Conservation (phyloP, 2,797 vertebrate species). For the Ceryle rudis region DNA sequence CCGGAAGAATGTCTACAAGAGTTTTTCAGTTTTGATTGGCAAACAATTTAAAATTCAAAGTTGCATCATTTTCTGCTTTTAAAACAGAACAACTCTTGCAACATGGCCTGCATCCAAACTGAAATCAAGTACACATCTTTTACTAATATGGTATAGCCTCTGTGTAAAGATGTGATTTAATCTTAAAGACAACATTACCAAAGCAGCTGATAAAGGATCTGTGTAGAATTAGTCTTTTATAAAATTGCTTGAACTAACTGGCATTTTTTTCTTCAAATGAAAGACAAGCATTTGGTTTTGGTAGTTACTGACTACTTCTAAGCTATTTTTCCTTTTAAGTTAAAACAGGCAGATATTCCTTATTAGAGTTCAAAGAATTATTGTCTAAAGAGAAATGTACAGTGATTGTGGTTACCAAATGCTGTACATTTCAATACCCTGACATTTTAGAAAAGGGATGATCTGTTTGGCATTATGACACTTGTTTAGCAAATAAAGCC, state of each 20-base stretch:
- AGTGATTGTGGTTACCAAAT: background rate
- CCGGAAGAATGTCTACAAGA: background rate
- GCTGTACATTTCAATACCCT: background rate
- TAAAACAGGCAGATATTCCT: background rate
- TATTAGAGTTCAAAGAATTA: background rate
- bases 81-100: background rate
- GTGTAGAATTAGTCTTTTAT: background rate
- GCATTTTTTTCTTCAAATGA: background rate
- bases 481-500: background rate
- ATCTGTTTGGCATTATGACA: background rate
- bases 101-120: fast-evolving
- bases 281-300: background rate
- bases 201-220: background rate
- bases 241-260: background rate
- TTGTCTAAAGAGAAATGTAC: background rate
- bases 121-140: background rate
- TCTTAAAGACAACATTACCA: background rate
- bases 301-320: background rate
- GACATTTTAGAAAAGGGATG: background rate
- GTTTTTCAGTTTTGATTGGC: background rate
- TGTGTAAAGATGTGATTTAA: background rate
- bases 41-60: background rate
- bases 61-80: background rate
- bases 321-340: background rate
- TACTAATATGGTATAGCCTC: background rate